These are phyloP conservation scores for Momotus momota DNA, from an alignment of 2,797 vertebrate genomes.

Conservation along the genomic window DNA sequence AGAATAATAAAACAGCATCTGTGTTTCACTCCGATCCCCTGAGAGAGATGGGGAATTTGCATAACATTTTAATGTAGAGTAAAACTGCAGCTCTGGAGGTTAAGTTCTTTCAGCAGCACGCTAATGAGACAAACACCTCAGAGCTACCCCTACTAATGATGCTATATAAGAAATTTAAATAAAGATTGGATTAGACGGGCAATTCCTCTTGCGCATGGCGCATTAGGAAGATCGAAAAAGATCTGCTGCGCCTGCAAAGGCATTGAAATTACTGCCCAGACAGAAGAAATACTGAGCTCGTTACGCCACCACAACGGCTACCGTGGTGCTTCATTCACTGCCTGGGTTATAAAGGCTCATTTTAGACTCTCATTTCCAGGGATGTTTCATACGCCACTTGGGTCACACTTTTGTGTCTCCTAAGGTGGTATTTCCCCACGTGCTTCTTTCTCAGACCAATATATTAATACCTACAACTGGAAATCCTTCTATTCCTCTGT, in stretches of 20 bases:
- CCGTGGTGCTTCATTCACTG: background rate
- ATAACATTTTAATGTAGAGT: conserved; percentile 23
- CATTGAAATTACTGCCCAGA: background rate
- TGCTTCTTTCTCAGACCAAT: background rate
- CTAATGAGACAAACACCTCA: conserved; percentile 50
- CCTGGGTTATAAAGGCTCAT: background rate
- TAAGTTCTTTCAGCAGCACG: background rate
- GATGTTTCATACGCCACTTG: background rate
- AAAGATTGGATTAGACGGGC: conserved; percentile 22
- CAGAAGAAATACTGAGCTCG: background rate
- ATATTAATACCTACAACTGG: background rate
- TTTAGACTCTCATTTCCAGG: background rate
- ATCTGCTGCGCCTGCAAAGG: background rate
- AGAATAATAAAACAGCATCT: conserved; percentile 52
- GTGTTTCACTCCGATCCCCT: conserved; percentile 8
- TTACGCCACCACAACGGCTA: background rate
- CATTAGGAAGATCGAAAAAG: conserved; percentile 33
- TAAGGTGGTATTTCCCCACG: background rate
- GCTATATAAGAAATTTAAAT: conserved; percentile 18
- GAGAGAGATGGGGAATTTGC: conserved; percentile 31
- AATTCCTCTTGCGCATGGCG: background rate
- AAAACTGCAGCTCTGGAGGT: conserved; percentile 16
- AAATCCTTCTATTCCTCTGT: background rate
- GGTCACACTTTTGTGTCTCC: background rate
- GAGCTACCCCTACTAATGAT: conserved; percentile 22